A percentile compares a stretch with the other conserved stretches of the same genome.
Conservation (phyloP, 2,113 vertebrate species). For the Noturus placidus region DNA sequence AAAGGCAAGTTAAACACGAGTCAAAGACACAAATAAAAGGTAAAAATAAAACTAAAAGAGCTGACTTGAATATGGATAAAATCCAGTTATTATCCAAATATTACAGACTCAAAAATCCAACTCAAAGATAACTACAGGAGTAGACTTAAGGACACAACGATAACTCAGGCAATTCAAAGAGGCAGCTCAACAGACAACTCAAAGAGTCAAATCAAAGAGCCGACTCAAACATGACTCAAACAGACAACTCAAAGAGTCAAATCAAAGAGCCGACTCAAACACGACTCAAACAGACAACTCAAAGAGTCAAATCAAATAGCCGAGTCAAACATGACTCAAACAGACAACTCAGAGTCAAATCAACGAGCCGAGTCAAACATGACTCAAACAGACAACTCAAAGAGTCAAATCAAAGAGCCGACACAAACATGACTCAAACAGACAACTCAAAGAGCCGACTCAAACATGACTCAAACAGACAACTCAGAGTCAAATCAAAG, state of each 20-base stretch:
- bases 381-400: not conserved
- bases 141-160: not conserved
- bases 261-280: not conserved
- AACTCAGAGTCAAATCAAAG: no score
- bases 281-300: not conserved
- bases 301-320: no score
- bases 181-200: not conserved
- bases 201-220: not conserved
- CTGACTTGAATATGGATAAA: not conserved
- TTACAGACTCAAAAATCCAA: no score
- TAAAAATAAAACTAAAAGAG: no score
- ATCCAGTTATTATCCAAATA: not conserved
- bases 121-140: not conserved
- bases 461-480: not conserved
- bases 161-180: not conserved
- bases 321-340: not conserved
- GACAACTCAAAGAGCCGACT: not conserved
- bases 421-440: not conserved
- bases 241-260: not conserved
- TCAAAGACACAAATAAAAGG: not conserved
- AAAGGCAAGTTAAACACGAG: not conserved
- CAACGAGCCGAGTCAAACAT: not conserved
- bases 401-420: not conserved
- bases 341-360: not conserved
- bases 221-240: not conserved